Conservation (phyloP, 2,113 vertebrate species). For the Suncus etruscus region DNA sequence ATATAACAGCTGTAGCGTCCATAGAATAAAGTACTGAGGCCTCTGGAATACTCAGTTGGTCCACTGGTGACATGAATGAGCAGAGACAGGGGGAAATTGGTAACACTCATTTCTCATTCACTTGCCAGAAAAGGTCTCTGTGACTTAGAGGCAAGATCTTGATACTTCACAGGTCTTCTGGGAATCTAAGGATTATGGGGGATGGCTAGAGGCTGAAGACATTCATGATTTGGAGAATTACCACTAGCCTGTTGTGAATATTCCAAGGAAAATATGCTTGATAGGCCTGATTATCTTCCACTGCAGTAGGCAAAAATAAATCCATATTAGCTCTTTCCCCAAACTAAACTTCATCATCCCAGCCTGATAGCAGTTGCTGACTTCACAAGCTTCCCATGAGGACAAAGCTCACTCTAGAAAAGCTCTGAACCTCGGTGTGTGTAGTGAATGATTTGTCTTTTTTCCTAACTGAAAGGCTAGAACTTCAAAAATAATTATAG, state of each 20-base stretch:
- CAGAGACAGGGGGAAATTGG: neutral
- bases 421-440: neutral
- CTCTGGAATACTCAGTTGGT: neutral
- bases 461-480: neutral
- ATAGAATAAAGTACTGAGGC: neutral
- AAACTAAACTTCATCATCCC: neutral
- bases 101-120: neutral
- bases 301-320: neutral
- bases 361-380: neutral
- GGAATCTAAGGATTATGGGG: fast-evolving
- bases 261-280: neutral
- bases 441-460: neutral
- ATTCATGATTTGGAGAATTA: neutral
- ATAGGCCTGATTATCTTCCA: neutral
- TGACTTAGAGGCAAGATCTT: neutral
- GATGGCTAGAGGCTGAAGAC: neutral
- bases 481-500: slow-evolving; percentile 8
- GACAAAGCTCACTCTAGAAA: neutral
- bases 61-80: neutral
- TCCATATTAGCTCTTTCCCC: neutral
- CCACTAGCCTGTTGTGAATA: neutral
- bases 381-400: neutral
- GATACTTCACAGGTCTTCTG: neutral
- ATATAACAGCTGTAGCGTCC: too few species aligned
- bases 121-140: neutral